phyloP scores from a whole-genome alignment of 2,797 vertebrate species.

The Anomalospiza imberbis region DNA sequence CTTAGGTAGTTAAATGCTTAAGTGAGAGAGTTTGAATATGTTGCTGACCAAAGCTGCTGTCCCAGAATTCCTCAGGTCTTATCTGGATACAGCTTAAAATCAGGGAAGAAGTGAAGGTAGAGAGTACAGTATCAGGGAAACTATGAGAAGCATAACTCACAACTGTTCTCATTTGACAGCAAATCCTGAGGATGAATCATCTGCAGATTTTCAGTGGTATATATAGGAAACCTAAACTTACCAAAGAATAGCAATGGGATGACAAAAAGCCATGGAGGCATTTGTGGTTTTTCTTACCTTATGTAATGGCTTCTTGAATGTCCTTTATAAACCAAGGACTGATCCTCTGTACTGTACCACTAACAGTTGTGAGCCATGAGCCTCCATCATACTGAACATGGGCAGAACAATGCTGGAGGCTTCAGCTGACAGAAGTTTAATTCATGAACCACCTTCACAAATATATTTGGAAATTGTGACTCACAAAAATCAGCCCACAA shows the following conservation, averaged over 20 bases:
- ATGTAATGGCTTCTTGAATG: constrained; percentile 5
- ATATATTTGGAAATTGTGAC: constrained; percentile 65
- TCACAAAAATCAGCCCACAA: constrained; percentile 62
- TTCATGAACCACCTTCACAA: constrained; percentile 65
- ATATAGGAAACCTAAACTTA: constrained; percentile 37
- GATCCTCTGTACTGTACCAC: background rate
- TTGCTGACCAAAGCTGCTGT: background rate
- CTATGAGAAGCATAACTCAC: background rate
- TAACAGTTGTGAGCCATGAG: constrained; percentile 16
- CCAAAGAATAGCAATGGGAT: background rate
- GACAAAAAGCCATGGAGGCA: constrained; percentile 7
- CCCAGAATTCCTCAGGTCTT: background rate
- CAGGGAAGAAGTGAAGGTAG: background rate
- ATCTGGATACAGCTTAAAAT: background rate
- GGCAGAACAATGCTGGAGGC: constrained; percentile 54
- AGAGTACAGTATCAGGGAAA: background rate
- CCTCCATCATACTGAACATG: constrained; percentile 28
- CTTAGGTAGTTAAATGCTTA: background rate
- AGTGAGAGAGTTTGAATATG: background rate
- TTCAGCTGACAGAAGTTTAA: constrained; percentile 60
- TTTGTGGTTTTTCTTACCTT: background rate
- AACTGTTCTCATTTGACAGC: constrained; percentile 13
- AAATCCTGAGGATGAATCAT: constrained; percentile 33
- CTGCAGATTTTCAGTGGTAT: constrained; percentile 15
- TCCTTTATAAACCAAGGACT: background rate